Evolutionary conservation across 2,113 vertebrate species (phyloP).

Genomic region (Sus scrofa): T2T-Sscrofa CM000823.6:54104001-54104500

Average conservation of each 20-base stretch:
- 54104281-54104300: background rate
- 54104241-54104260: background rate
- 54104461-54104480: background rate
- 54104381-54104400: background rate
- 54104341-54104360: background rate
- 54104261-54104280: background rate
- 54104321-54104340: background rate
- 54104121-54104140: background rate
- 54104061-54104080: background rate
- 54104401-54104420: background rate
- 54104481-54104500: too few species aligned
- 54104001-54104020: constrained; percentile 8
- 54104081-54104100: background rate
- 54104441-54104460: background rate
- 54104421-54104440: background rate
- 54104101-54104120: background rate
- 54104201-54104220: background rate
- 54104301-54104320: background rate
- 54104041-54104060: background rate
- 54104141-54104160: background rate
- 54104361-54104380: too few species aligned
- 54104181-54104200: background rate
- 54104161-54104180: background rate
- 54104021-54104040: background rate
- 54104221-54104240: background rate